A percentile compares a stretch with the other conserved stretches of the same genome.
phyloP scores from a whole-genome alignment of 2,888 invertebrate species.

The Hetaerina titia region DNA sequence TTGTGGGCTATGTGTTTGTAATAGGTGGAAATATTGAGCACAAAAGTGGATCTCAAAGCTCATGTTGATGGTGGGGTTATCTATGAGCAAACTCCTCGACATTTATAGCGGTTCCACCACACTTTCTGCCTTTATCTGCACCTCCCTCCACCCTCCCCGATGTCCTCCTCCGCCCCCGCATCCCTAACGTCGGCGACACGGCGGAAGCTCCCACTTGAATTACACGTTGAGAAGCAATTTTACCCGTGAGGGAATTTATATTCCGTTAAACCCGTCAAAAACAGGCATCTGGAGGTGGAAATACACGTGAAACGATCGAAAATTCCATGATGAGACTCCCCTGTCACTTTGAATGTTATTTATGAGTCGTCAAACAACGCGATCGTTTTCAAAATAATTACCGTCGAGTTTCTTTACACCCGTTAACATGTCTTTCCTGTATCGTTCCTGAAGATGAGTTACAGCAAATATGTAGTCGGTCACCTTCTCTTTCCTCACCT shows the following conservation, averaged over 20 bases:
- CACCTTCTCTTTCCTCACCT: no score
- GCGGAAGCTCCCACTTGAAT: background rate
- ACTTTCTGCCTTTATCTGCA: background rate
- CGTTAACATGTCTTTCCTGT: background rate
- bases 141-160: background rate
- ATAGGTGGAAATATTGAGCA: background rate
- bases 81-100: background rate
- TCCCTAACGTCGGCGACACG: background rate
- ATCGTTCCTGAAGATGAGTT: background rate
- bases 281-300: background rate
- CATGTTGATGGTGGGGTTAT: background rate
- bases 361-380: background rate
- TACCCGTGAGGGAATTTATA: background rate
- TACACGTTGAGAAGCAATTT: background rate
- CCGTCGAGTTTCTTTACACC: background rate
- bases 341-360: background rate
- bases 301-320: background rate
- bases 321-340: background rate
- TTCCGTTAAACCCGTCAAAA: conserved; percentile 21
- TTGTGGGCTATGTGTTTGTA: background rate
- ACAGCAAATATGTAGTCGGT: background rate
- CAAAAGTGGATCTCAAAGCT: background rate
- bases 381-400: background rate
- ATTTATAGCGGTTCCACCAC: background rate
- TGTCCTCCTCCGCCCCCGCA: background rate